Conservation (phyloP, 2,888 invertebrate genomes). For the Hirtodrosophila trivittata region DNA sequence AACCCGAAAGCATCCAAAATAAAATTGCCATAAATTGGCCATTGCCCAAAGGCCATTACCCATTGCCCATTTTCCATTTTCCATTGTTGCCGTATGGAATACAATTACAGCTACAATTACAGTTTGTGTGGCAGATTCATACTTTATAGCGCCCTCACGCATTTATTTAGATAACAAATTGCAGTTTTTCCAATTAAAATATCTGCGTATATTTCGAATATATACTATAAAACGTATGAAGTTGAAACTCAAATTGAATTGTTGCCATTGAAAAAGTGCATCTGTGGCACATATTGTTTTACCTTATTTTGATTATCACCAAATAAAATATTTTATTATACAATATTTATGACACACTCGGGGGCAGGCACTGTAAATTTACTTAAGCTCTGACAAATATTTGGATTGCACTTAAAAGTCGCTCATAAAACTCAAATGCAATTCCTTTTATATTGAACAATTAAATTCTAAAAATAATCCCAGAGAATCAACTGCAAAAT, state of each 20-base stretch:
- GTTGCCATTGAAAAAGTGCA: slow-evolving; percentile 53
- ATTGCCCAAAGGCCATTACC: slow-evolving; percentile 28
- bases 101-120: slow-evolving; percentile 59
- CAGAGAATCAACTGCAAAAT: neutral
- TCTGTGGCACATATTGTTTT: slow-evolving; percentile 27
- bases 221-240: slow-evolving; percentile 23
- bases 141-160: slow-evolving; percentile 51
- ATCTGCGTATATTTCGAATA: slow-evolving; percentile 31
- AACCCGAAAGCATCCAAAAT: slow-evolving; percentile 48
- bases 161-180: slow-evolving; percentile 75
- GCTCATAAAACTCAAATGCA: slow-evolving; percentile 16
- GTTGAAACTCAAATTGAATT: slow-evolving; percentile 51
- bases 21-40: slow-evolving; percentile 67
- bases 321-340: slow-evolving; percentile 38
- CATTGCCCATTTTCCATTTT: no score
- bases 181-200: slow-evolving; percentile 71
- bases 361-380: slow-evolving; percentile 41
- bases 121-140: slow-evolving; percentile 36
- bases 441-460: slow-evolving; percentile 23
- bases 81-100: slow-evolving; percentile 51
- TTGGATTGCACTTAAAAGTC: slow-evolving; percentile 32
- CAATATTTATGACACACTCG: slow-evolving; percentile 44
- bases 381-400: slow-evolving; percentile 42
- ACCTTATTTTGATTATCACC: neutral
- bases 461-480: neutral